These are phyloP conservation scores for Platalea minor DNA, from an alignment of 2,797 vertebrate species.

Conservation along the genomic window DNA sequence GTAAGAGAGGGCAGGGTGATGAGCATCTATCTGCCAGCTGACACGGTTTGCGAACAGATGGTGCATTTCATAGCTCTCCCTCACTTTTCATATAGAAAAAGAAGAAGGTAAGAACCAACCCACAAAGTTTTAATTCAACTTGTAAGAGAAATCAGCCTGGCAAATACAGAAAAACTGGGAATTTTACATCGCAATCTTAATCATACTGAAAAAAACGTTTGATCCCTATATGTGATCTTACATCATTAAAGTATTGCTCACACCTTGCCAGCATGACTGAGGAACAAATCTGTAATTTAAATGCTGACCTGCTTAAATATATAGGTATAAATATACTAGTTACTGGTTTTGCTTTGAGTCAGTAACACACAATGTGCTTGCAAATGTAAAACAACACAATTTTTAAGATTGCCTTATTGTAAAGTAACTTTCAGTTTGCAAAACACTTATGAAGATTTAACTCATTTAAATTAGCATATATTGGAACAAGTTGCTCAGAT, in stretches of 20 bases:
- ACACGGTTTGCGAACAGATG: slow-evolving; percentile 46
- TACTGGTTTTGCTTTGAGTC: neutral
- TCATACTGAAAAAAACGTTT: neutral
- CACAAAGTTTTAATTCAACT: slow-evolving; percentile 52
- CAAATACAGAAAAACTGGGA: neutral
- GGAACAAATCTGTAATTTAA: neutral
- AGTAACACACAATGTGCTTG: neutral
- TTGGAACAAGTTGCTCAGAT: neutral
- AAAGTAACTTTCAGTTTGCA: neutral
- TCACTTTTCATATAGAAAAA: slow-evolving; percentile 41
- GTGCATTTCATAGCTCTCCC: slow-evolving; percentile 48
- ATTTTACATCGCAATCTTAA: neutral
- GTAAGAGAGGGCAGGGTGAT: slow-evolving; percentile 41
- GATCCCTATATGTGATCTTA: neutral
- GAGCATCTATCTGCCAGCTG: slow-evolving; percentile 47
- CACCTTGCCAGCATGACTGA: neutral
- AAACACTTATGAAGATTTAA: neutral
- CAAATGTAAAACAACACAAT: neutral
- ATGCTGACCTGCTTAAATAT: neutral
- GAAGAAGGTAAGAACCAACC: slow-evolving; percentile 45
- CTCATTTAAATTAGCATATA: neutral
- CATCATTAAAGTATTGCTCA: neutral
- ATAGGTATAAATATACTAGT: neutral
- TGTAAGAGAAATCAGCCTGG: slow-evolving; percentile 2
- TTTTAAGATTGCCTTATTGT: neutral